Evolutionary conservation across 2,113 vertebrate genomes (phyloP).

Genomic region (Ictalurus punctatus): DNA sequence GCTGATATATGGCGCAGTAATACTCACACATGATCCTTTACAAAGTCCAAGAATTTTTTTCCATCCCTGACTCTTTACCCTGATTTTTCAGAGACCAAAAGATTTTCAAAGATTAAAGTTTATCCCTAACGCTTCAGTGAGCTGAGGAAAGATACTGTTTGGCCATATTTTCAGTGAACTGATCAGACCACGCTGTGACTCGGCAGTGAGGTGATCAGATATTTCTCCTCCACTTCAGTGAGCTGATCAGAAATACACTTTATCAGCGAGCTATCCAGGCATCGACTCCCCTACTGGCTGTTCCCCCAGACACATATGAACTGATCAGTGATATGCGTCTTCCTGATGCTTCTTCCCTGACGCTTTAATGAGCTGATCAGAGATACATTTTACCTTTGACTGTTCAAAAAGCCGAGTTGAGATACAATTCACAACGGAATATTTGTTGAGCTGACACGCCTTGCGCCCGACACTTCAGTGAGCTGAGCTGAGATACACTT

Average conservation of each 20-base stretch:
- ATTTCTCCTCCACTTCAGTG: background rate
- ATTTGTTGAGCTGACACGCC: background rate
- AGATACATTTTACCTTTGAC: conserved; percentile 33
- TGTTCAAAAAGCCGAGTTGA: conserved; percentile 67
- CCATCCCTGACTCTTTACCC: too few species aligned
- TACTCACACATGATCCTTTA: conserved; percentile 9
- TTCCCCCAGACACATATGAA: background rate
- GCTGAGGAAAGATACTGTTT: background rate
- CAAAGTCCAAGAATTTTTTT: background rate
- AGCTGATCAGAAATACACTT: background rate
- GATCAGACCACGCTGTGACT: background rate
- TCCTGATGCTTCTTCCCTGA: background rate
- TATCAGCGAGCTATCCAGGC: background rate
- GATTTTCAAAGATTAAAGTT: background rate
- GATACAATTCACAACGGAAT: conserved; percentile 1
- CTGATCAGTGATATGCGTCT: background rate
- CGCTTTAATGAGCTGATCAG: background rate
- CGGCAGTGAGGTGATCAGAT: background rate
- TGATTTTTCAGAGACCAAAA: background rate
- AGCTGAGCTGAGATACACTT: background rate
- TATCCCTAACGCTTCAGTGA: background rate
- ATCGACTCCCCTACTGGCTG: background rate
- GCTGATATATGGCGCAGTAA: conserved; percentile 49
- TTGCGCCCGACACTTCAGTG: background rate
- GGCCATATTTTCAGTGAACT: background rate